Evolutionary conservation across 2,113 vertebrate species (phyloP), one percentile per base, ranked within the genome.

Genomic region (Anhinga rufa): DNA sequence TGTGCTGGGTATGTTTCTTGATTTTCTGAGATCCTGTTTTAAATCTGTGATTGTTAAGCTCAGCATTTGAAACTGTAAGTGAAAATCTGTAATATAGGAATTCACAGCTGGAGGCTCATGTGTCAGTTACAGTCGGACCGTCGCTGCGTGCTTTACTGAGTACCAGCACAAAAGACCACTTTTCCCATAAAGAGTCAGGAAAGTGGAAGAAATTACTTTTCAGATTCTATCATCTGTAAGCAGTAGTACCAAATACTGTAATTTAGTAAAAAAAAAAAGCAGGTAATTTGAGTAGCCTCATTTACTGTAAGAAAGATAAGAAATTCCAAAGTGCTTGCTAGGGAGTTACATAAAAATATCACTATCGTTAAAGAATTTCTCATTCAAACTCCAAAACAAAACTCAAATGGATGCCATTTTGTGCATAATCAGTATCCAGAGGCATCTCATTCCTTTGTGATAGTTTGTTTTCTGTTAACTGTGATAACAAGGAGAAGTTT

Each of bases 201-300:
- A 92, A 78, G 90, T 91, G 79, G 85, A 96, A 93, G 77, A 81
- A 91, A 94, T 95, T 85, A 76, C 86, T 83, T 94, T 93, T 92
- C 83, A 87, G 51, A 81, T 93, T 89, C 82, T 76, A 5, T 91
- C 83, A 87, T 77, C 88, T 93, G 51, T 71, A 76, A 90, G 25
- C 60, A 70, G 40, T 32, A 70, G 46, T 68, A 90, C 46, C 49
- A 83, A 88, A 75, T 84, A 58, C 77, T 76, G 70, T 77, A 74
- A 88, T 93, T 87, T 89, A 72, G 54, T 78, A 19, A 34, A 75
- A 46, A 62, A 68, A 34, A 12, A 24, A 55, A 70, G 38, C n/a
- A 86, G 89, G 82, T 96, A 83, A 75, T 94, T 94, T 84, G 24
- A 79, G 34, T 48, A 52, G 65, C 75, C 64, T 84, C n/a, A 52